Conservation (phyloP, 2,113 vertebrate genomes). For the Alces alces region DNA sequence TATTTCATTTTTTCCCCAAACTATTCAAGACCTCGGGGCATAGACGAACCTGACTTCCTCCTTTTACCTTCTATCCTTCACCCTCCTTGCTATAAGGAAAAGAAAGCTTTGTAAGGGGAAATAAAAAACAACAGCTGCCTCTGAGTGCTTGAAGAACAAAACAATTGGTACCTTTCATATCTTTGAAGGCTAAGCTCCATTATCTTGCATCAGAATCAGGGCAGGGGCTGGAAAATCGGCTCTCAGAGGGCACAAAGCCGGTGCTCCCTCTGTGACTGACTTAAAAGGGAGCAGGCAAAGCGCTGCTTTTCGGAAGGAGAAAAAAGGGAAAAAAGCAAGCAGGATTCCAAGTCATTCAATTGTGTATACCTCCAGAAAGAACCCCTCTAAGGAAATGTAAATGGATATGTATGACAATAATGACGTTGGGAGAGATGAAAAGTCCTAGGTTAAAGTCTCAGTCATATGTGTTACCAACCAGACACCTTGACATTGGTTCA, state of each 20-base stretch:
- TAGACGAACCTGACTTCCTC: neutral
- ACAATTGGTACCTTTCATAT: constrained; percentile 13
- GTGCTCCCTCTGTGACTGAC: neutral
- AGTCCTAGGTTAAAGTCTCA: neutral
- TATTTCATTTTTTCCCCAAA: neutral
- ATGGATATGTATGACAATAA: neutral
- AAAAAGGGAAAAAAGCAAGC: neutral
- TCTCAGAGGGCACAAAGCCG: neutral
- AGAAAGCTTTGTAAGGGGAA: neutral
- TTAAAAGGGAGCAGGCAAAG: neutral
- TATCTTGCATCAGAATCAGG: neutral
- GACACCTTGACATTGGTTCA: neutral
- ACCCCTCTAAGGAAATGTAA: neutral
- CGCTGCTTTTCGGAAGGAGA: neutral
- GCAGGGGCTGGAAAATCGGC: neutral
- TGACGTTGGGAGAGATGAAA: neutral
- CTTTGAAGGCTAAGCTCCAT: neutral
- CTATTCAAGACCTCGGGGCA: neutral
- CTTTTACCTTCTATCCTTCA: neutral
- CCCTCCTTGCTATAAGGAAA: neutral
- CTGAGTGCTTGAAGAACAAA: constrained; percentile 4
- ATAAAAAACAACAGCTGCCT: constrained; percentile 11
- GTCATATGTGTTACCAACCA: neutral
- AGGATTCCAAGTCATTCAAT: neutral
- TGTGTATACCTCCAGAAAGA: neutral